These are phyloP conservation scores for Drosophila emarginata DNA, from an alignment of 2,888 invertebrate genomes.

Conservation along the genomic window DNA sequence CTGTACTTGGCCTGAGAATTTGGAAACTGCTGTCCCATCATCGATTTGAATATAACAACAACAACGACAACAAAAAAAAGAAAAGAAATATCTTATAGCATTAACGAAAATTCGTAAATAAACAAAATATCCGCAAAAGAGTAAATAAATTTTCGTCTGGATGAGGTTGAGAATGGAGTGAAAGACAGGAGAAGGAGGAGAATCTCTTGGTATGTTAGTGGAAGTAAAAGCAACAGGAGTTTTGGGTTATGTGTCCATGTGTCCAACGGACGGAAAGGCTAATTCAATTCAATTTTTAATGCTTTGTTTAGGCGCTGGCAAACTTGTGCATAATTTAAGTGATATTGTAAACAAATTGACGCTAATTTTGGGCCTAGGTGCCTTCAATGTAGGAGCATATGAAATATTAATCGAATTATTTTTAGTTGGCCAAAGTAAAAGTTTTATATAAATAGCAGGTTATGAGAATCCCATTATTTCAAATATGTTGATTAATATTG, in stretches of 20 bases:
- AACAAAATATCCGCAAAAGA: slow-evolving; percentile 72
- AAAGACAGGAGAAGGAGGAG: slow-evolving; percentile 2
- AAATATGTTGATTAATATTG: not conserved
- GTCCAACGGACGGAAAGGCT: slow-evolving; percentile 20
- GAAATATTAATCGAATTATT: slow-evolving; percentile 3
- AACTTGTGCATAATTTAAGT: slow-evolving; percentile 27
- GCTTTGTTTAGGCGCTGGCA: slow-evolving; percentile 33
- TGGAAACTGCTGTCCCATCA: slow-evolving; percentile 24
- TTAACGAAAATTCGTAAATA: slow-evolving; percentile 68
- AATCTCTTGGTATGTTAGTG: too few relatives aligned
- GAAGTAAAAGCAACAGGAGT: not conserved
- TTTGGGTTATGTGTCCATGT: not conserved
- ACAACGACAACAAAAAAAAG: not conserved
- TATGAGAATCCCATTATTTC: not conserved
- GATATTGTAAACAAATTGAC: slow-evolving; percentile 2
- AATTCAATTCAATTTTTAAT: slow-evolving; percentile 50
- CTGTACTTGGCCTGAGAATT: slow-evolving; percentile 11
- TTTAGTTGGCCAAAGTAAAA: not conserved
- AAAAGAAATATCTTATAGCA: slow-evolving; percentile 40
- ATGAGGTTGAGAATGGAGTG: slow-evolving; percentile 26
- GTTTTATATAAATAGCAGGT: not conserved
- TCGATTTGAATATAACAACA: slow-evolving; percentile 35
- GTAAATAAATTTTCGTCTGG: slow-evolving; percentile 63
- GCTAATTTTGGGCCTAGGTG: not conserved
- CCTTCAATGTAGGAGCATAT: not conserved